phyloP scores from a whole-genome alignment of 2,113 vertebrate species.

The Bubalus kerabau region DNA sequence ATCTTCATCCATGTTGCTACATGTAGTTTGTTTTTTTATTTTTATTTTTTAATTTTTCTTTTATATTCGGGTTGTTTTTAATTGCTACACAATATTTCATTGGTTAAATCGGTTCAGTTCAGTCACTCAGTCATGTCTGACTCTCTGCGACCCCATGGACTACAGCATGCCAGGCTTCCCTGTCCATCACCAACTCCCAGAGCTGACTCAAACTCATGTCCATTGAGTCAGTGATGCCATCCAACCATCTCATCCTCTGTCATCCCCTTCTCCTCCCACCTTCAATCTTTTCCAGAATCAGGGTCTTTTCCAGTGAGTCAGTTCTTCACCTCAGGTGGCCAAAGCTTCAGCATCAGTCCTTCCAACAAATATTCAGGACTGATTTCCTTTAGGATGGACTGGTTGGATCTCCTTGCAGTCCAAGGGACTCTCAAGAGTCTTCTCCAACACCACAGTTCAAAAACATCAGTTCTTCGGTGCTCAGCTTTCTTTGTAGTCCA shows the following conservation, averaged over 20 bases:
- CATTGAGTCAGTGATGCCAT: not conserved
- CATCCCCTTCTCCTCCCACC: not conserved
- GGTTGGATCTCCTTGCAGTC: not conserved
- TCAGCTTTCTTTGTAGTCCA: not conserved
- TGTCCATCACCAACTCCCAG: not conserved
- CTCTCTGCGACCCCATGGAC: not conserved
- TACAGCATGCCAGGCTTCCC: not conserved
- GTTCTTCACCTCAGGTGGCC: not conserved
- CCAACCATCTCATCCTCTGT: not conserved
- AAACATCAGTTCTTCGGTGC: rapidly evolving
- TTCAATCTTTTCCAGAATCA: not conserved
- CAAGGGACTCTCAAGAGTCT: not conserved
- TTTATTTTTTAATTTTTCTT: not conserved
- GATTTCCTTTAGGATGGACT: not conserved
- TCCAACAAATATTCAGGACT: not conserved
- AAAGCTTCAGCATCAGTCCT: not conserved
- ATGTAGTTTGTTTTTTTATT: not conserved
- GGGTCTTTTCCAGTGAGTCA: not conserved
- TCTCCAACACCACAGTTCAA: not conserved
- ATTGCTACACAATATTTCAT: not conserved
- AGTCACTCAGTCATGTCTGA: not conserved
- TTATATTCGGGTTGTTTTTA: not conserved
- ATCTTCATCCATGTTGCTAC: not conserved
- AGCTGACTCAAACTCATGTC: not conserved
- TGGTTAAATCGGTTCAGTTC: not conserved